Evolutionary conservation across 2,113 vertebrate species (phyloP), one percentile per base, ranked within the genome.

Genomic region (Tupaia tana): DNA sequence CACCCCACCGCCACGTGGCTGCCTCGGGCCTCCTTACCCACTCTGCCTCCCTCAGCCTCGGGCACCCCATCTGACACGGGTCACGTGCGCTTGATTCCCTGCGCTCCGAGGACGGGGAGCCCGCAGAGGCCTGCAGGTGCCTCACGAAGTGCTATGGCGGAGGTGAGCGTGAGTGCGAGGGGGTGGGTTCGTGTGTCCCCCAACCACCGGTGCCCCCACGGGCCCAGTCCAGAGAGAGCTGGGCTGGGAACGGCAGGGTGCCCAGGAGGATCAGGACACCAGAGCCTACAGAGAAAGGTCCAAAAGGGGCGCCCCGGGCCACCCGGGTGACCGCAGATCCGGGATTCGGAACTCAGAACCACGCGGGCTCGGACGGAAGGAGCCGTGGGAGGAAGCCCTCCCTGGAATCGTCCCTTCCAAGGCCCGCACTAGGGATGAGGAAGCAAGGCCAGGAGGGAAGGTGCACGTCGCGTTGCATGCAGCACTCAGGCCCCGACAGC

Each of bases 341-440:
- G 15, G 80, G 25, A 20, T 54, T 54, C 58, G 82, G 63, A 63
- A n/a, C 16, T 27, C 63, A 94, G 69, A 70, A 24, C 9, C 2
- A 3, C 3, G 10, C 0, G 0, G 29, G 11, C n/a, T 0, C 7
- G n/a, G 61, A 34, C 12, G 20, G 89, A 87, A 52, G 4, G 13
- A 71, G 58, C 2, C 43, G 1, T 0, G 0, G 25, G 14, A 29
- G 25, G 29, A 43, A 70, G 74, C 27, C 54, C 59, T 73, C 64
- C 64, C 52, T 4, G 19, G 58, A 34, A 11, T 63, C 54, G 9
- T 7, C 34, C 22, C 25, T 77, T 78, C 67, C 63, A 27, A 27
- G 27, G 6, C 71, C 19, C 2, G 13, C 6, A 0, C 69, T 11
- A 54, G 0, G 1, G 64, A 19, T 58, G 18, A 61, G 67, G 89